phyloP scores from a whole-genome alignment of 2,888 invertebrate species.

The Rotaria macrura region DNA sequence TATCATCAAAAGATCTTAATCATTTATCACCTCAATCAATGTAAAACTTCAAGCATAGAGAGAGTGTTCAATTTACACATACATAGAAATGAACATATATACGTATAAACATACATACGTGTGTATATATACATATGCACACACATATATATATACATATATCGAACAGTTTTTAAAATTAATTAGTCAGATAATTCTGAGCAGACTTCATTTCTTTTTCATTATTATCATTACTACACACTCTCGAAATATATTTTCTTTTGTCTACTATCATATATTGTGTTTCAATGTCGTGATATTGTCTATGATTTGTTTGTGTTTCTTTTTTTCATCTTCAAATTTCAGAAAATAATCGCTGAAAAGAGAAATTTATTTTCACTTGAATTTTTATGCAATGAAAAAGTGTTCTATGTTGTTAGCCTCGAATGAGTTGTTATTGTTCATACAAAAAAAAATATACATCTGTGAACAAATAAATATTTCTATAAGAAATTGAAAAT shows the following conservation, averaged over 20 bases:
- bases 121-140: too few species aligned
- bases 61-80: neutral
- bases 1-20: neutral
- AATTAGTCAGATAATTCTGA: neutral
- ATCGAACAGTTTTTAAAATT: neutral
- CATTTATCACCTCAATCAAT: conserved; percentile 1
- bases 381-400: too few species aligned
- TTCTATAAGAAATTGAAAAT: too few species aligned
- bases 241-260: neutral
- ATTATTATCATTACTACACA: neutral
- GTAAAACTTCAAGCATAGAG: neutral
- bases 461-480: too few species aligned
- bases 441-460: too few species aligned
- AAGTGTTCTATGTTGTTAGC: too few species aligned
- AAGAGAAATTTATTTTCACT: neutral
- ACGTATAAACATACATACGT: too few species aligned
- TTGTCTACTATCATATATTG: neutral
- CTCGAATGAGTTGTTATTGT: too few species aligned
- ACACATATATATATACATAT: too few species aligned
- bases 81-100: neutral
- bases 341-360: conserved; percentile 10
- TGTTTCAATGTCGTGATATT: neutral
- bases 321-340: neutral
- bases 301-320: neutral
- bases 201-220: neutral